phyloP scores from a whole-genome alignment of 2,113 vertebrate species.

The Choloepus hoffmanni region DNA sequence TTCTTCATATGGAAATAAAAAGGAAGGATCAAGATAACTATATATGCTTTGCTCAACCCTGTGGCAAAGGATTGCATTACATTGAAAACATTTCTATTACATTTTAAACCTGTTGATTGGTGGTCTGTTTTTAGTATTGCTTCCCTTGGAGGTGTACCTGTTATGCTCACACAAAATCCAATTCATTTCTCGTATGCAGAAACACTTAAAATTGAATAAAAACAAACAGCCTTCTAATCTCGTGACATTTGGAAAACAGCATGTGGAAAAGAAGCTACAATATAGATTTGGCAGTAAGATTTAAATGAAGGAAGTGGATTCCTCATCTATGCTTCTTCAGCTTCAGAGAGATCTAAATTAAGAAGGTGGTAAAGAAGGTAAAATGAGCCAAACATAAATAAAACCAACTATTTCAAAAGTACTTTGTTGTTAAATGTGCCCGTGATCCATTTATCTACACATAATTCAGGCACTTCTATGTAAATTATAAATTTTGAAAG shows the following conservation, averaged over 20 bases:
- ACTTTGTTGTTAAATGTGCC: slow-evolving; percentile 12
- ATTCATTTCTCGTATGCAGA: slow-evolving; percentile 54
- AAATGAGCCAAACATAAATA: slow-evolving; percentile 10
- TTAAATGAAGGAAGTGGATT: slow-evolving; percentile 51
- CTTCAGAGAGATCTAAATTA: slow-evolving; percentile 41
- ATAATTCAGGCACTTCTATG: neutral
- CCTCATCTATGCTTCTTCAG: slow-evolving; percentile 31
- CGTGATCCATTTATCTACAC: slow-evolving; percentile 30
- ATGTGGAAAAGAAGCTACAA: slow-evolving; percentile 52
- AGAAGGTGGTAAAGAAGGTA: slow-evolving; percentile 30
- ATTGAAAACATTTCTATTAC: slow-evolving; percentile 55
- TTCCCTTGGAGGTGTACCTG: neutral
- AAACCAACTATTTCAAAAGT: slow-evolving; percentile 28
- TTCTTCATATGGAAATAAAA: slow-evolving; percentile 56
- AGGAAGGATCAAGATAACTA: slow-evolving; percentile 23
- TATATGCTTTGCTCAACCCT: neutral
- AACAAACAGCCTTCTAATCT: slow-evolving; percentile 42
- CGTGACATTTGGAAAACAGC: slow-evolving; percentile 58
- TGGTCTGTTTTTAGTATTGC: slow-evolving; percentile 51
- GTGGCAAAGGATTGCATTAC: neutral
- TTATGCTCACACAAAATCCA: slow-evolving; percentile 23
- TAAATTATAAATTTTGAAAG: slow-evolving; percentile 43
- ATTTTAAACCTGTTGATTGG: slow-evolving; percentile 50
- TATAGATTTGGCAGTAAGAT: slow-evolving; percentile 61
- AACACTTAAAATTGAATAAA: slow-evolving; percentile 59